Evolutionary conservation across 1,140 invertebrate genomes (phyloP), one percentile per base, ranked within the genome.

Genomic region (Callitettix versicolor): DNA sequence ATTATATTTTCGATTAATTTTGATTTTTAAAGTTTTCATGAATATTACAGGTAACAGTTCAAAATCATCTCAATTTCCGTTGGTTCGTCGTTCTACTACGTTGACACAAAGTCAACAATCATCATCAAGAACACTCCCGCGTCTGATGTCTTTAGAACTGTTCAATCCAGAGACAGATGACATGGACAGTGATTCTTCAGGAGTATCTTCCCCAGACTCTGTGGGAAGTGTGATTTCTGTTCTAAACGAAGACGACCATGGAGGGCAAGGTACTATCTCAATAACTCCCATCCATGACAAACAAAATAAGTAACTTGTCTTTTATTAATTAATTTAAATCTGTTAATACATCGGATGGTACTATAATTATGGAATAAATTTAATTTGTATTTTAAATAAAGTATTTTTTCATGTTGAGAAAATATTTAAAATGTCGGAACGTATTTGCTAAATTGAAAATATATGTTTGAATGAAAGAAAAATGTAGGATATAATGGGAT

Each of bases 151-250:
- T 1, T 68, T 91, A 48, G 90, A 92, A 66, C 70, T 92, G 5
- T 93, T 91, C 63, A 92, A 93, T 71, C 90, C 89, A 1, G 89
- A 90, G 64, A 90, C 84, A 6, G 90, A 93, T 67, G 90, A 93
- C 63, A 77, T 90, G 67, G 90, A 92, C 64, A 91, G 86, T 62
- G 89, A 92, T 67, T 90, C 86, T 1, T 88, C 85, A 59, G 86
- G 86, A 17, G 81, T 86, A 1, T 90, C 87, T 0, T 91, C 88
- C 0, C 88, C 88, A 2, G 86, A 91, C 65, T 91, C 88, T 2
- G 80, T 85, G 1, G 86, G 87, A 56, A 89, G 86, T 62, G 86
- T 91, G 2, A 88, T 91, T 44, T 89, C 84, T 63, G 85, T 73
- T 6, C 56, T 64, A 30, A 59, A 62, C 48, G 62, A 64, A 20